Evolutionary conservation across 2,888 invertebrate species (phyloP).

Genomic region (Brassicogethes aeneus): DNA sequence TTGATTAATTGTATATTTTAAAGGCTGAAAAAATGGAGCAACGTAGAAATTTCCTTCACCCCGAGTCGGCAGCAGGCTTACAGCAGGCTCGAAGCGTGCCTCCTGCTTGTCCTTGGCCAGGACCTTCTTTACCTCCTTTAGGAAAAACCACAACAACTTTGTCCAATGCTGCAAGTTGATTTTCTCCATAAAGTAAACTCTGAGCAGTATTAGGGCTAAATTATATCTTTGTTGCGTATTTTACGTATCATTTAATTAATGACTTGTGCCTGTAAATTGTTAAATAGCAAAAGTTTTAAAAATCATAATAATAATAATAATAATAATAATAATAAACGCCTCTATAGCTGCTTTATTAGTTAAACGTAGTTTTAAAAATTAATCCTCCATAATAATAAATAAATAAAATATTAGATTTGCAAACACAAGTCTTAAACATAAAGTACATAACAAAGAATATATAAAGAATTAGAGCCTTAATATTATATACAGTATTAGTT

Average conservation of each 20-base stretch:
- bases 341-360: too few relatives aligned
- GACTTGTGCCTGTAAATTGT: too few relatives aligned
- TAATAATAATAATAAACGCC: too few relatives aligned
- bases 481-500: conserved; percentile 34
- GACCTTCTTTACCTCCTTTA: conserved; percentile 58
- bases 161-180: conserved; percentile 30
- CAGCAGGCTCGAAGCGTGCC: conserved; percentile 43
- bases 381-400: too few relatives aligned
- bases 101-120: conserved; percentile 71
- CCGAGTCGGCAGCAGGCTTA: conserved; percentile 67
- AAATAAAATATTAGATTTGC: too few relatives aligned
- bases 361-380: too few relatives aligned
- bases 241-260: too few relatives aligned
- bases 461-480: conserved; percentile 31
- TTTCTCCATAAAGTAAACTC: conserved; percentile 17
- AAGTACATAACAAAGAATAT: background rate
- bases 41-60: conserved; percentile 77
- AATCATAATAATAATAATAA: too few relatives aligned
- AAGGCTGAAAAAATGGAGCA: conserved; percentile 78
- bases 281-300: too few relatives aligned
- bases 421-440: background rate
- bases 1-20: too few relatives aligned
- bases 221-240: conserved; percentile 8
- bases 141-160: conserved; percentile 23
- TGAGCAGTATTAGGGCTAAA: conserved; percentile 21